Conservation (phyloP, 2,888 invertebrate genomes). For the Eristalis arbustorum region DNA sequence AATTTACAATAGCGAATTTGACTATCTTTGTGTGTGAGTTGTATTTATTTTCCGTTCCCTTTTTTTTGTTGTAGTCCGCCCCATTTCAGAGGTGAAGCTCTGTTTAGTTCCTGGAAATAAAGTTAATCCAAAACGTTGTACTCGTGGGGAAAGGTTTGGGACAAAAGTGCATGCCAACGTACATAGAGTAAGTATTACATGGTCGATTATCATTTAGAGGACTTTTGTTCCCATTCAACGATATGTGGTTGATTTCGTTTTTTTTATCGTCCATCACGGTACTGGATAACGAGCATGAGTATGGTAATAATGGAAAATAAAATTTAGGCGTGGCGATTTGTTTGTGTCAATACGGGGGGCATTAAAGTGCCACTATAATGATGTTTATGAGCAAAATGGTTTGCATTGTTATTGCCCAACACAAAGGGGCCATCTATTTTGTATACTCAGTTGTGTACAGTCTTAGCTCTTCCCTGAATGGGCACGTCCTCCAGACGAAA, state of each 20-base stretch:
- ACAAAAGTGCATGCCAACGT: constrained; percentile 18
- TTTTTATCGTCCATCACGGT: constrained; percentile 40
- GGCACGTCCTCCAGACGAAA: neutral
- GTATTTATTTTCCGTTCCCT: neutral
- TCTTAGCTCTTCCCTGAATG: neutral
- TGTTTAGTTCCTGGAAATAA: constrained; percentile 31
- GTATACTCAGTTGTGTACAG: constrained; percentile 2
- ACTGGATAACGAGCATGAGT: constrained; percentile 24
- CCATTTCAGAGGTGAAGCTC: constrained; percentile 1
- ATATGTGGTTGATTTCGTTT: constrained; percentile 24
- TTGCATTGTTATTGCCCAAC: constrained; percentile 16
- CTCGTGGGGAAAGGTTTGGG: neutral
- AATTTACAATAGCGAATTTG: constrained; percentile 39
- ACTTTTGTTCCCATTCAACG: constrained; percentile 30
- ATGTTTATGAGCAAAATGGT: constrained; percentile 43
- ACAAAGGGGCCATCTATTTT: constrained; percentile 35
- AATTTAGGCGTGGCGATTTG: constrained; percentile 51
- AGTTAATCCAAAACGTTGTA: constrained; percentile 38
- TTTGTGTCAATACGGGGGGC: constrained; percentile 30
- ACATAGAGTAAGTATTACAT: constrained; percentile 44
- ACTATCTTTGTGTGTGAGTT: neutral
- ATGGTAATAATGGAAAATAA: constrained; percentile 31
- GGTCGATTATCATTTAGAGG: constrained; percentile 52
- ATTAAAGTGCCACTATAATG: constrained; percentile 48
- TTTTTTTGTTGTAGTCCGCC: neutral